These are phyloP conservation scores for Ricordea florida DNA, from an alignment of 92 coral and sea anemone species.

Conservation along the genomic window DNA sequence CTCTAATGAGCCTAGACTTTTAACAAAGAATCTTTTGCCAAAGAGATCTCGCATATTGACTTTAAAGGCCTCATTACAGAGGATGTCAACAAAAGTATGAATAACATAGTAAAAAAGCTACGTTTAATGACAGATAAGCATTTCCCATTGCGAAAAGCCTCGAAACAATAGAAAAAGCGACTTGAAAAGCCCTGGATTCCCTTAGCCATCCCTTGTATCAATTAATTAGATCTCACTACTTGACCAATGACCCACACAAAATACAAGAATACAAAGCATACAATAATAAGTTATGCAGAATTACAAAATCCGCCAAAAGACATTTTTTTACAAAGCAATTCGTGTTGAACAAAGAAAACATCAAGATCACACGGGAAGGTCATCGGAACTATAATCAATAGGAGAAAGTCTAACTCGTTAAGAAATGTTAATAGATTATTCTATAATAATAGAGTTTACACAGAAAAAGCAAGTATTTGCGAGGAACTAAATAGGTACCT, in stretches of 20 bases:
- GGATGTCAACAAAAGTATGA: conserved; percentile 10
- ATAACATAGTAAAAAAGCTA: conserved; percentile 12
- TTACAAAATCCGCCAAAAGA: conserved; percentile 42
- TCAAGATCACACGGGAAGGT: conserved; percentile 57
- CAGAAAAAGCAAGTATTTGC: no score
- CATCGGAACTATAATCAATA: no score
- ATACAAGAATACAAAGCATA: conserved; percentile 7
- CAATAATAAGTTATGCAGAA: background rate
- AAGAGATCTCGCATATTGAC: conserved; percentile 24
- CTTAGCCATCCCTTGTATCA: conserved; percentile 18
- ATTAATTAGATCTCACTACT: conserved; percentile 38
- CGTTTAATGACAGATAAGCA: conserved; percentile 25
- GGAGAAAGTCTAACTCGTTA: no score
- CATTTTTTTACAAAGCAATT: conserved; percentile 33
- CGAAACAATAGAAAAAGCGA: conserved; percentile 25
- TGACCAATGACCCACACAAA: background rate
- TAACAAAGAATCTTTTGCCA: conserved; percentile 30
- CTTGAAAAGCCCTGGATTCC: conserved; percentile 53
- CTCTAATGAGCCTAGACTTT: conserved; percentile 29
- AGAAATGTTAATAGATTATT: no score
- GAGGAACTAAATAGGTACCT: no score
- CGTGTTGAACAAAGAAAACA: conserved; percentile 30
- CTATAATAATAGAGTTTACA: no score
- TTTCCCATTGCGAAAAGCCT: conserved; percentile 29
- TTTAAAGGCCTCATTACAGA: conserved; percentile 10